Conservation (phyloP, 2,113 vertebrate genomes). For the Machaerirhynchus nigripectus region DNA sequence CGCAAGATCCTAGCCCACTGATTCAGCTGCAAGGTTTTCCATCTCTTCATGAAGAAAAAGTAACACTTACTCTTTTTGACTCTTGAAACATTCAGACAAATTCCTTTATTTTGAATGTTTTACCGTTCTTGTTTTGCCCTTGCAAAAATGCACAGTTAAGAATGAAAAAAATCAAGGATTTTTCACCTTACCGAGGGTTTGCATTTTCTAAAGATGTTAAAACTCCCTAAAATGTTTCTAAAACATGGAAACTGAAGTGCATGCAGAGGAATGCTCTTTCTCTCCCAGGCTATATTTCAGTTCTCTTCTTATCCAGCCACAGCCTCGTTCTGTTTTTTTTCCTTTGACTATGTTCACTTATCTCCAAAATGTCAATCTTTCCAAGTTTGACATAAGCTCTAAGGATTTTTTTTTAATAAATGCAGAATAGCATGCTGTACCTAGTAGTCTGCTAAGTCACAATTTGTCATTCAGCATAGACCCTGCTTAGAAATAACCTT, state of each 20-base stretch:
- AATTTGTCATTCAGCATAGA: conserved; percentile 49
- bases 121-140: conserved; percentile 4
- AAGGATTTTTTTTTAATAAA: not conserved
- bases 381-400: conserved; percentile 32
- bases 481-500: conserved; percentile 49
- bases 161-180: conserved; percentile 3
- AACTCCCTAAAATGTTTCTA: conserved; percentile 48
- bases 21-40: not conserved
- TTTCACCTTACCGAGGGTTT: conserved; percentile 51
- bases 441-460: conserved; percentile 42
- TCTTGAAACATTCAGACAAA: conserved; percentile 46
- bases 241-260: conserved; percentile 31
- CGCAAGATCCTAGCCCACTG: conserved; percentile 85
- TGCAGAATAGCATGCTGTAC: conserved; percentile 24
- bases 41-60: conserved; percentile 18
- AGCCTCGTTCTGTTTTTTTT: not conserved
- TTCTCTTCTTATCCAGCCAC: conserved; percentile 38
- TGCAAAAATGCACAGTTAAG: conserved; percentile 42
- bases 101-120: conserved; percentile 46
- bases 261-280: conserved; percentile 45
- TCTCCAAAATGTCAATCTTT: conserved; percentile 43
- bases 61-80: conserved; percentile 1
- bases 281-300: conserved; percentile 31
- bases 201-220: conserved; percentile 28
- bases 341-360: conserved; percentile 28